Evolutionary conservation across 2,888 invertebrate genomes (phyloP), one percentile per base, ranked within the genome.

Genomic region (Sminthurinus aureus): DNA sequence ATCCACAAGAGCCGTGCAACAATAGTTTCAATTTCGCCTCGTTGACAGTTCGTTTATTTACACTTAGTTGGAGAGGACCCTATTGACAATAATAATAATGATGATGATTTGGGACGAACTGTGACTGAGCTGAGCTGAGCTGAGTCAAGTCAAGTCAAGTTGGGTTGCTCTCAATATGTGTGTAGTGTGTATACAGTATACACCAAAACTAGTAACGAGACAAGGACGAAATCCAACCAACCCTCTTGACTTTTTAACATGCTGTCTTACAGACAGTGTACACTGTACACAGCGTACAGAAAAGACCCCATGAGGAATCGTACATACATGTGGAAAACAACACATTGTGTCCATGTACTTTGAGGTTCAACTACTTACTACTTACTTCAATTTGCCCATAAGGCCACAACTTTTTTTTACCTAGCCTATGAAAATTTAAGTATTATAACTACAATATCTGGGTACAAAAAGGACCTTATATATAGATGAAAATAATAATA

Each of bases 171-270:
- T 58, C 15, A 13, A 58, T 58, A 58, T 6, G 9, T 26, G 9
- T 74, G 24, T 74, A 26, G 73, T 73, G 24, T 74, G 20, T 38
- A 74, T 18, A 11, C 2, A 6, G 58, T 58, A 18, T 58, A 6
- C 58, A 38, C 38, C 38, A 58, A 74, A 26, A 74, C 9, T 71
- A 6, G 13, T 74, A 38, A 4, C 2, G 20, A 64, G 58, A 77
- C 64, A 58, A 58, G 77, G 20, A 77, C 20, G 24, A 58, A 77
- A 22, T 38, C 38, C 38, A 38, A 76, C 52, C 13, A 77, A 77
- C 77, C 77, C 77, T 77, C 77, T 77, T 77, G 77, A 77, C 77
- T 77, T 77, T 77, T 77, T 77, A 77, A 77, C 77, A 77, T 77
- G 77, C 58, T 58, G 77, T 77, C 77, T 77, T 58, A 76, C 26